These are phyloP conservation scores for Mechanitis mazaeus DNA, from an alignment of 2,888 invertebrate genomes.

Conservation along the genomic window DNA sequence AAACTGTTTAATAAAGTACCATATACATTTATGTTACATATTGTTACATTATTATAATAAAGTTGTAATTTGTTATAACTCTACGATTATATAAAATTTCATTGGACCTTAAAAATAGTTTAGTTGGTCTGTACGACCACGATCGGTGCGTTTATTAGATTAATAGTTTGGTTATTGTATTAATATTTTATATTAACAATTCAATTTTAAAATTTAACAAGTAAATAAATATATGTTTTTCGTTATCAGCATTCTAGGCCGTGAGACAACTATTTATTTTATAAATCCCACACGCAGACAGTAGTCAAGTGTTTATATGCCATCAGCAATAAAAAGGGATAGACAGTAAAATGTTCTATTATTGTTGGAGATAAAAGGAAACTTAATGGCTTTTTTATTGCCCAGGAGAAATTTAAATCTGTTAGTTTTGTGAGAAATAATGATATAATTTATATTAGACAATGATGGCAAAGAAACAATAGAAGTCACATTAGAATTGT, in stretches of 20 bases:
- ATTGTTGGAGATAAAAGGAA: slow-evolving; percentile 28
- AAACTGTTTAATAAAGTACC: slow-evolving; percentile 37
- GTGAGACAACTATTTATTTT: slow-evolving; percentile 24
- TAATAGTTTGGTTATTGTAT: too few relatives aligned
- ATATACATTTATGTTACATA: slow-evolving; percentile 10
- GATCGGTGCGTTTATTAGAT: too few relatives aligned
- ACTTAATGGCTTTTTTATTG: slow-evolving; percentile 27
- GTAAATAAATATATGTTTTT: background rate
- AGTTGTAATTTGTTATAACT: too few relatives aligned
- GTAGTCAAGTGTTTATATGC: slow-evolving; percentile 30
- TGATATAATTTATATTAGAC: slow-evolving; percentile 16
- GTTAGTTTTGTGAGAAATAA: slow-evolving; percentile 25
- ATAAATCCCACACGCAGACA: slow-evolving; percentile 25
- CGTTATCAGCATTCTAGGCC: slow-evolving; percentile 23
- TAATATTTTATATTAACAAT: too few relatives aligned
- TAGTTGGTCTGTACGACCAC: too few relatives aligned
- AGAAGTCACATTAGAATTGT: too few relatives aligned
- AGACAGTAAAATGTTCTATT: slow-evolving; percentile 29
- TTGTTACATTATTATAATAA: background rate
- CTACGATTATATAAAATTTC: too few relatives aligned
- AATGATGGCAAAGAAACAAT: background rate
- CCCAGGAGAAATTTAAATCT: slow-evolving; percentile 26
- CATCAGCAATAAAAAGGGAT: slow-evolving; percentile 31
- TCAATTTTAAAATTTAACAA: background rate
- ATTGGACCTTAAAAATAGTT: too few relatives aligned